Evolutionary conservation across 2,113 vertebrate genomes (phyloP).

Genomic region (Rafetus swinhoei): DNA sequence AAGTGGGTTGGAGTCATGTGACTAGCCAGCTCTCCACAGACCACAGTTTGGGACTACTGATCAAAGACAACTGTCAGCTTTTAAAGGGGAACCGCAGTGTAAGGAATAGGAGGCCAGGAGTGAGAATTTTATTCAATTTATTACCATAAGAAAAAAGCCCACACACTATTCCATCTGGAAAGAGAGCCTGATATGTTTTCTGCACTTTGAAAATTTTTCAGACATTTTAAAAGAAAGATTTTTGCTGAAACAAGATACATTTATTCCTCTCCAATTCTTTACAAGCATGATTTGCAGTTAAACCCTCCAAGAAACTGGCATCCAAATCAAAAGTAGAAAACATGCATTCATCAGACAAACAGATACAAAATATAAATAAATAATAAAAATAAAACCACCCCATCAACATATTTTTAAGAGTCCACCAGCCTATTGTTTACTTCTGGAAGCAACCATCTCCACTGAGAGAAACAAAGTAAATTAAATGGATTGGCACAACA

Average conservation of each 20-base stretch:
- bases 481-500: background rate
- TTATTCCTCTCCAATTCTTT: background rate
- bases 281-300: background rate
- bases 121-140: background rate
- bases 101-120: background rate
- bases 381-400: background rate
- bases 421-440: slow-evolving; percentile 32
- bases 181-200: background rate
- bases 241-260: background rate
- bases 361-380: background rate
- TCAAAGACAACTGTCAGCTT: background rate
- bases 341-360: background rate
- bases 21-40: background rate
- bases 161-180: background rate
- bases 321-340: background rate
- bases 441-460: background rate
- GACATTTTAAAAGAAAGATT: background rate
- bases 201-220: background rate
- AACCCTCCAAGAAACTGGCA: background rate
- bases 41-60: background rate
- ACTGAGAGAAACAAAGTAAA: background rate
- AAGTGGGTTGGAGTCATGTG: background rate
- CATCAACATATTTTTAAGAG: slow-evolving; percentile 3
- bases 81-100: background rate
- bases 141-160: background rate